These are phyloP conservation scores for Phainopepla nitens DNA, from an alignment of 2,113 vertebrate species.

Conservation along the genomic window DNA sequence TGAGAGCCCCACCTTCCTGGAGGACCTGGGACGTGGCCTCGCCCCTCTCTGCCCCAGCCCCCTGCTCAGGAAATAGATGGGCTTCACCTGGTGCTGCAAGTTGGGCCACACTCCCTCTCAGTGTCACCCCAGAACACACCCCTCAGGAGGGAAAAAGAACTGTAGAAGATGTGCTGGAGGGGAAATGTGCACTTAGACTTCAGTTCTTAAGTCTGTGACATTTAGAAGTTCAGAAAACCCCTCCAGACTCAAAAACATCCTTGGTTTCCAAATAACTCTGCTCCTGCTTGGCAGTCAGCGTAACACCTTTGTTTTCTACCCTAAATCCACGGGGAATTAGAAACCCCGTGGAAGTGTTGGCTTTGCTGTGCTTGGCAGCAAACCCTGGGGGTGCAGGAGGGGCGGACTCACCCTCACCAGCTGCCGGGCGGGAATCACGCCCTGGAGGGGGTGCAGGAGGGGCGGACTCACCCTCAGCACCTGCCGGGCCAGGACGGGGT, in stretches of 20 bases:
- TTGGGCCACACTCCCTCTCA: neutral
- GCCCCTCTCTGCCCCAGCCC: neutral
- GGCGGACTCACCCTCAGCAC: constrained; percentile 78
- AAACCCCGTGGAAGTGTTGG: neutral
- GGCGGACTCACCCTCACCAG: constrained; percentile 78
- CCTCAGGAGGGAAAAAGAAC: neutral
- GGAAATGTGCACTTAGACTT: neutral
- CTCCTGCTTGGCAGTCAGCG: neutral
- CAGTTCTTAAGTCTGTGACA: neutral
- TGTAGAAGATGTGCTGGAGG: neutral
- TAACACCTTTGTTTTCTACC: neutral
- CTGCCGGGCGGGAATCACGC: rapidly evolving
- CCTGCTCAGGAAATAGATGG: neutral
- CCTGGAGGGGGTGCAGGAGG: neutral
- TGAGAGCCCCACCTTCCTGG: rapidly evolving
- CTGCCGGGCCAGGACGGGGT: constrained; percentile 74
- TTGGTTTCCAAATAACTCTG: neutral
- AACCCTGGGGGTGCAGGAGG: neutral
- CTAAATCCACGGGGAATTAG: neutral
- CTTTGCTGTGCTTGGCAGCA: neutral
- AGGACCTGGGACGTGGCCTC: neutral
- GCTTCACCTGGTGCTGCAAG: neutral
- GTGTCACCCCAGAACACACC: neutral
- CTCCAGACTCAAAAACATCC: neutral
- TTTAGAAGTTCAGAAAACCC: neutral